Evolutionary conservation across 2,113 vertebrate species (phyloP), one percentile per base, ranked within the genome.

Genomic region (Corydoras maculifer): DNA sequence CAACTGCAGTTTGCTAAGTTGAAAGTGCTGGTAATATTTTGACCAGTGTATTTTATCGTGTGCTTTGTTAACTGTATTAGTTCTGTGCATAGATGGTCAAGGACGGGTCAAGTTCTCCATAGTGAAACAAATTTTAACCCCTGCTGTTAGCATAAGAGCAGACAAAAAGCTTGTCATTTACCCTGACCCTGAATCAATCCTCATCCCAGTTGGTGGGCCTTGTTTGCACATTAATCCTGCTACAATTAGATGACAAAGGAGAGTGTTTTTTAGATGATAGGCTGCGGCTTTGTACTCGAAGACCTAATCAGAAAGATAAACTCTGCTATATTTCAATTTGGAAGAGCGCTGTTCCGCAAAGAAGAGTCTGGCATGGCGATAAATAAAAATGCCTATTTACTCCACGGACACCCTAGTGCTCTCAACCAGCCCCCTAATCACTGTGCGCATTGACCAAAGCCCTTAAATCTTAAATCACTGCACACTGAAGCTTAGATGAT

Each of bases 291-390:
- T 90, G 91, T 82, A 94, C 93, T 94, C 92, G 92, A 92, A 94
- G 91, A 92, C 88, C 94, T 99, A 98, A 99, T 99, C 95, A 98
- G 94, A 95, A 98, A 94, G 92, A 94, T 99, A 99, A 99, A 99
- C 96, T 98, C 95, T 93, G 95, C 95, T 97, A 95, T 98, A 96
- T 97, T 99, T 98, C 95, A 98, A 98, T 98, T 98, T 98, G 92
- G 93, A 94, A 91, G 93, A 92, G 92, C 92, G 91, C 93, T 97
- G 92, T 97, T 98, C 94, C 93, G 93, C 94, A 95, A 92, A 95
- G 93, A 94, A 94, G 94, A 93, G 92, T 93, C 91, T 92, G 92
- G 94, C 94, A 94, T 91, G 91, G 92, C 92, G 88, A 98, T 98
- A 98, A 98, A 98, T 97, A 97, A 98, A 64, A 94, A 94, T 92